Percentiles rank a stretch among this genome's conserved stretches.
These are phyloP conservation scores for Myotis planiceps DNA, from an alignment of 2,797 vertebrate genomes.

Conservation along the genomic window DNA sequence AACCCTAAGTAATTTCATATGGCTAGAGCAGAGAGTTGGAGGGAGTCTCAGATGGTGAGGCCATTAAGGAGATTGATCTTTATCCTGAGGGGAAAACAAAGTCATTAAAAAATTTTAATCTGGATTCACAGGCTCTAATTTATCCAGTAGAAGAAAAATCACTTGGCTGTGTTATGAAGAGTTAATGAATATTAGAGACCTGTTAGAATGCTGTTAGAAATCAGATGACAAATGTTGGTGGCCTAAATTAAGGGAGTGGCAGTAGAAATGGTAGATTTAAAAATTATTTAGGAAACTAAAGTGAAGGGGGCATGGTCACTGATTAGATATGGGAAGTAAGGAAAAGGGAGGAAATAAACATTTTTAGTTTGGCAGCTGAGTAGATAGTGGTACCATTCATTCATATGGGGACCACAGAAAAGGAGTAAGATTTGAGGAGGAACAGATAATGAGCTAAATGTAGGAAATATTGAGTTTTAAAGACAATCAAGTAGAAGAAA, in stretches of 20 bases:
- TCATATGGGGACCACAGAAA: neutral
- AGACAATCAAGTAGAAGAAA: neutral
- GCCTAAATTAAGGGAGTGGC: neutral
- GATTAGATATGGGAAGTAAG: neutral
- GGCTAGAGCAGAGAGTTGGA: neutral
- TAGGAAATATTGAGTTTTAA: neutral
- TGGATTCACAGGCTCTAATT: neutral
- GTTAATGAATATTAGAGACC: neutral
- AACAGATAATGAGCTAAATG: neutral
- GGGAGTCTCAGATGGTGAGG: neutral
- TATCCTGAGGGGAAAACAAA: neutral
- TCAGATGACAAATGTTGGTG: neutral
- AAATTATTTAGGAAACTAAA: neutral
- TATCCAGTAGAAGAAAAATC: neutral
- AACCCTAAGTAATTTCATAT: neutral
- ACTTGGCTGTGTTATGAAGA: neutral
- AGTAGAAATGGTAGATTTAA: neutral
- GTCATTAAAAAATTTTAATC: conserved; percentile 15
- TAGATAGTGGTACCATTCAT: neutral
- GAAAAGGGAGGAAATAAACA: neutral
- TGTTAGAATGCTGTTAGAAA: neutral
- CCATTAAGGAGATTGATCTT: neutral
- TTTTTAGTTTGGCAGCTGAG: neutral
- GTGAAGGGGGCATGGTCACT: neutral
- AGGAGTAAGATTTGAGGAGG: neutral